Evolutionary conservation across 1,140 invertebrate species (phyloP), one percentile per base, ranked within the genome.

Genomic region (Drosophila funebris): DNA sequence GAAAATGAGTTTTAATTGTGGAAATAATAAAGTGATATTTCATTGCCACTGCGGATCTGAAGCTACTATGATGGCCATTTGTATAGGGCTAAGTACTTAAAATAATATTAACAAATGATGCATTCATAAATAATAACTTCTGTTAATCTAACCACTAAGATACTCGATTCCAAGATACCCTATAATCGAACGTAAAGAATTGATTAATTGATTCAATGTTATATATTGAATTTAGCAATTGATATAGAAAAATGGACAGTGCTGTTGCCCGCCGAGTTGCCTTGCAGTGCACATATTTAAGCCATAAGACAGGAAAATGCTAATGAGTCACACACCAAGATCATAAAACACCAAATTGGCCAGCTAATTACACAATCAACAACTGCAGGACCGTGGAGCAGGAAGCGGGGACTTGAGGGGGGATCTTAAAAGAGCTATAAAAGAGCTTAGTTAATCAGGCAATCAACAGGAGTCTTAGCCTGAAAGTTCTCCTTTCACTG

Each of bases 261-360:
- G 52, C 29, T 58, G 63, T 67, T 4, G 4, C 5, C 2, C 6
- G 6, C 4, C n/a, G 18, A 1, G 9, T 52, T 18, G 27, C 4
- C 13, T 41, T 41, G 16, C n/a, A 44, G 20, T 57, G 48, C 29
- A 20, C 37, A 11, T 48, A 41, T 20, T 14, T n/a, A 0, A 20
- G 56, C 29, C 18, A 60, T 67, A 60, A 67, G 60, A 58, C 14
- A 16, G 16, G 31, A 29, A 18, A 60, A 41, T 29, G 24, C 64
- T 68, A 68, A 68, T 68, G 54, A 68, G 44, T 31, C 64, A 60
- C 14, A 46, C 18, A 16, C 11, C 22, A 29, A 52, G 44, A 24
- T 20, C 27, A 14, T 52, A 63, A 52, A 41, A 22, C 22, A 41
- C 22, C 24, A 56, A 56, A 33, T 56, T 56, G 50, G 11, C 20